A percentile compares a stretch with the other conserved stretches of the same genome.
phyloP scores from a whole-genome alignment of 2,888 invertebrate genomes.

The Eupithecia abbreviata region DNA sequence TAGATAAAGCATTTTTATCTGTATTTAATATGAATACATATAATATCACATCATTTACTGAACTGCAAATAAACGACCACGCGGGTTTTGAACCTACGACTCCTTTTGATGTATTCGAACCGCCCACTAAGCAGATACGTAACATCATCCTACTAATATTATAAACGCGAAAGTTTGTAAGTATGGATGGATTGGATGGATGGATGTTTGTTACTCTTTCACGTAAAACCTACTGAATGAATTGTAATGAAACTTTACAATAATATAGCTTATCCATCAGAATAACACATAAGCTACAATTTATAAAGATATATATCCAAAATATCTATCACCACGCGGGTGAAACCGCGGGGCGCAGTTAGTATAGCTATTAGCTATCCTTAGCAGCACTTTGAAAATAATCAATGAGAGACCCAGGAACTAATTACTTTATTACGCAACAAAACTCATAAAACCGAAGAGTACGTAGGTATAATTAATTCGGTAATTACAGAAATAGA shows the following conservation, averaged over 20 bases:
- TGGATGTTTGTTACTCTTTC: too few species aligned
- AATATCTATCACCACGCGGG: too few species aligned
- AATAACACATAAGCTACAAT: too few species aligned
- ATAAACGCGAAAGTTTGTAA: too few species aligned
- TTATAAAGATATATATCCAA: too few species aligned
- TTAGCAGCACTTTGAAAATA: slow-evolving; percentile 4
- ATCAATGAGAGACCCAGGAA: slow-evolving; percentile 21
- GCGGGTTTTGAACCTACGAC: neutral
- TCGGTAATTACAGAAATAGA: slow-evolving; percentile 40
- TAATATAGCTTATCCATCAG: too few species aligned
- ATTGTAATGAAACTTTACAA: too few species aligned
- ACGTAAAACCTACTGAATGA: too few species aligned
- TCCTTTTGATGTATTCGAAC: neutral
- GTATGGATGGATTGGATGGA: too few species aligned
- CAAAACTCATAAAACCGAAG: slow-evolving; percentile 31
- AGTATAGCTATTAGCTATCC: too few species aligned
- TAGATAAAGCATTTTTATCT: neutral
- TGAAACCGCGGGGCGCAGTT: too few species aligned
- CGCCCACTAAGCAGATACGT: neutral
- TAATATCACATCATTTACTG: neutral
- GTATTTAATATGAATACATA: neutral
- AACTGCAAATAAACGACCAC: neutral
- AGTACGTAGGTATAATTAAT: slow-evolving; percentile 34
- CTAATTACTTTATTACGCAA: slow-evolving; percentile 31
- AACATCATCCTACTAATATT: neutral